Percentiles rank a stretch among this genome's conserved stretches.
Conservation (phyloP, 1,140 invertebrate genomes). For the Odontomachus brunneus region DNA sequence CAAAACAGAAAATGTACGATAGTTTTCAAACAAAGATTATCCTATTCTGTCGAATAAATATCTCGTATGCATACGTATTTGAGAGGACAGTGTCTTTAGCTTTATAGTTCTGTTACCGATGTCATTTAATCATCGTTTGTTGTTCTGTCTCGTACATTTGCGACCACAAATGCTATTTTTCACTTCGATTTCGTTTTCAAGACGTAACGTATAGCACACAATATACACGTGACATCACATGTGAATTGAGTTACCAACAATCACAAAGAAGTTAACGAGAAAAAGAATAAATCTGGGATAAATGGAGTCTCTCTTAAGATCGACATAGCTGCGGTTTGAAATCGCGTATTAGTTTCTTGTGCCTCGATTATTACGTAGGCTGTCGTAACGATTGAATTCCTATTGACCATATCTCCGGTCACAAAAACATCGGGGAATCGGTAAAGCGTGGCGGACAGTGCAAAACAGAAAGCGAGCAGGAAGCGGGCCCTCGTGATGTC, state of each 20-base stretch:
- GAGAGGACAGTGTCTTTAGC: slow-evolving; percentile 25
- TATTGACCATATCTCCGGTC: neutral
- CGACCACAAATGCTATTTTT: too few relatives aligned
- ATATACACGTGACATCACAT: too few relatives aligned
- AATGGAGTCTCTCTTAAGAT: neutral
- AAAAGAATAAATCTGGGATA: neutral
- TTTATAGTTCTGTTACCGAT: slow-evolving; percentile 22
- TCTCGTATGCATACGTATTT: slow-evolving; percentile 19
- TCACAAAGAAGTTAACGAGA: slow-evolving; percentile 18
- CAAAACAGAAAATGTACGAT: neutral
- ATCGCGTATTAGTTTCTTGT: neutral
- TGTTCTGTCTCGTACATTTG: neutral
- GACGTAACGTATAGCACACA: too few relatives aligned
- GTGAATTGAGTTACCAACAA: too few relatives aligned
- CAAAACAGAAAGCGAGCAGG: slow-evolving; percentile 52
- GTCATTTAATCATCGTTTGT: slow-evolving; percentile 29
- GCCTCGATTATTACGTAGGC: neutral
- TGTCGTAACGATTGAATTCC: slow-evolving; percentile 11
- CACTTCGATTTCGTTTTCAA: too few relatives aligned
- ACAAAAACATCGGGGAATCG: slow-evolving; percentile 21
- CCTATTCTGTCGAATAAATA: neutral
- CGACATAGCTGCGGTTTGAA: neutral
- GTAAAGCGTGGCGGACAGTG: slow-evolving; percentile 23
- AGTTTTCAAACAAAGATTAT: neutral
- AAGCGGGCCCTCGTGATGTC: slow-evolving; percentile 56